Conservation (phyloP, 2,888 invertebrate genomes). For the Rhagonycha fulva region DNA sequence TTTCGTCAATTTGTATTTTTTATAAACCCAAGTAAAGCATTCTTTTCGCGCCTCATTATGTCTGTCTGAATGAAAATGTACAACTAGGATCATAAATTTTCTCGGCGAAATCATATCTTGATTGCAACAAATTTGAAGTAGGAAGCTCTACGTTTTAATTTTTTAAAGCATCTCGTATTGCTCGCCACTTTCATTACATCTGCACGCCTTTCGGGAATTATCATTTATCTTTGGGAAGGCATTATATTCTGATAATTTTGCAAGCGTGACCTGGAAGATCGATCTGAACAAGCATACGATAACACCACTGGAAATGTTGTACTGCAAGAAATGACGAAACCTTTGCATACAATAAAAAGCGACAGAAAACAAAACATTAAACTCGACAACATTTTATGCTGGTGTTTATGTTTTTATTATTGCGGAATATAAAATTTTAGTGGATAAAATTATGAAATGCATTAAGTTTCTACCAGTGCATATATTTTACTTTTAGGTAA, state of each 20-base stretch:
- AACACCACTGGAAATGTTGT: neutral
- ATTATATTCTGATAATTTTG: constrained; percentile 19
- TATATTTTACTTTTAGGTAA: neutral
- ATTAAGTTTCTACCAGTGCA: neutral
- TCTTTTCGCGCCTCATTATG: constrained; percentile 11
- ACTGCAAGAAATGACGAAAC: constrained; percentile 4
- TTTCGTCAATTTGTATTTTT: constrained; percentile 5
- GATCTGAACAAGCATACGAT: constrained; percentile 11
- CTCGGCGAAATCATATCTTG: constrained; percentile 11
- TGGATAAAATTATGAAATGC: neutral
- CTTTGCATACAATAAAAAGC: neutral
- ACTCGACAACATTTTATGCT: neutral
- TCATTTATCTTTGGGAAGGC: constrained; percentile 15
- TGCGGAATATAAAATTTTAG: constrained; percentile 1
- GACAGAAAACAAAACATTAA: constrained; percentile 1
- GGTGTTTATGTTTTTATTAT: constrained; percentile 2
- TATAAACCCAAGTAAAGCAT: constrained; percentile 1
- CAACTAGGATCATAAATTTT: constrained; percentile 9
- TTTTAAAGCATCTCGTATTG: constrained; percentile 11
- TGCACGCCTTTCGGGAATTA: constrained; percentile 18
- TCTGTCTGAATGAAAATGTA: constrained; percentile 7
- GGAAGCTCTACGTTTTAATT: constrained; percentile 11
- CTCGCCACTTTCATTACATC: constrained; percentile 12
- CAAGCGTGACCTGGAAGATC: constrained; percentile 16
- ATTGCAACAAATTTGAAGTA: constrained; percentile 14